A percentile compares a stretch with the other conserved stretches of the same genome.
phyloP scores from a whole-genome alignment of 2,888 invertebrate species.

The Rhamnusium bicolor region DNA sequence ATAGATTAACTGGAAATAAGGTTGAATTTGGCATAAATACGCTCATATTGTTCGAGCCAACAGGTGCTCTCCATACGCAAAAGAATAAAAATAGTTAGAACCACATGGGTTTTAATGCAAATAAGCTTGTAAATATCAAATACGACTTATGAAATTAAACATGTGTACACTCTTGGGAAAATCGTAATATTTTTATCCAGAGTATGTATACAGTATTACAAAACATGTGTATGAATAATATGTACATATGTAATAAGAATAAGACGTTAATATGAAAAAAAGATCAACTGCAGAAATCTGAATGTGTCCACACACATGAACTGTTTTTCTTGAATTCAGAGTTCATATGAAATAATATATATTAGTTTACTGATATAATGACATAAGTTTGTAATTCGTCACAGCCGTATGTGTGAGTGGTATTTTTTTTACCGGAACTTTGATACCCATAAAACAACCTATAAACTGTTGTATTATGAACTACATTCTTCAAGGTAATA shows the following conservation, averaged over 20 bases:
- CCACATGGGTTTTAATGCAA: conserved; percentile 36
- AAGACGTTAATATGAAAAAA: background rate
- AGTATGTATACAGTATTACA: background rate
- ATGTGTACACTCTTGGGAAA: conserved; percentile 22
- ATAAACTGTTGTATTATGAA: too few species aligned
- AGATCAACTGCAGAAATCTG: background rate
- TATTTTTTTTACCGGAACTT: background rate
- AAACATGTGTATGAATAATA: background rate
- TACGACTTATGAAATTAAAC: conserved; percentile 18
- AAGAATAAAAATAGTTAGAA: conserved; percentile 26
- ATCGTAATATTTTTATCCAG: background rate
- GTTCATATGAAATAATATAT: background rate
- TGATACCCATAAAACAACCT: too few species aligned
- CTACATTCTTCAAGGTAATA: too few species aligned
- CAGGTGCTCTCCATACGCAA: conserved; percentile 39
- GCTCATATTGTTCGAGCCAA: conserved; percentile 32
- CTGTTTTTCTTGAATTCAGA: background rate
- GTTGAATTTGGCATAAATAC: conserved; percentile 2
- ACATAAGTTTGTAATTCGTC: too few species aligned
- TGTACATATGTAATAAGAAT: background rate
- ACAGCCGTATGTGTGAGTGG: background rate
- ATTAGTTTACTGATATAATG: background rate
- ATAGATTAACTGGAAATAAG: conserved; percentile 15
- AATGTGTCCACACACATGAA: background rate
- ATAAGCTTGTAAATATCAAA: conserved; percentile 25